phyloP scores from a whole-genome alignment of 2,797 vertebrate genomes.

The Hapalemur alaotrensis region DNA sequence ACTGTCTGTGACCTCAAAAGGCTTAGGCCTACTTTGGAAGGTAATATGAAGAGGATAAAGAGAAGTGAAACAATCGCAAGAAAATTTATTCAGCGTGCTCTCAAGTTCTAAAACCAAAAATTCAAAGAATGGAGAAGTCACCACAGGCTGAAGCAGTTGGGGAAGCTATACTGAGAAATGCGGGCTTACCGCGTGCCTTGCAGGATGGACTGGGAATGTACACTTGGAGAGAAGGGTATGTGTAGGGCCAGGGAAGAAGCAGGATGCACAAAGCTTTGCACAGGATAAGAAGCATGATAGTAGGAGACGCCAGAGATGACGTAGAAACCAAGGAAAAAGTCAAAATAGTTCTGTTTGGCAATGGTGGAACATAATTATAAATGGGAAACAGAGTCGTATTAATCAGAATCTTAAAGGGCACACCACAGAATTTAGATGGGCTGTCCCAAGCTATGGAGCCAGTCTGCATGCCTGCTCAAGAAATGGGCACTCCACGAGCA shows the following conservation, averaged over 20 bases:
- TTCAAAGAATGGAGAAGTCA: not conserved
- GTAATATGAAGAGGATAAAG: not conserved
- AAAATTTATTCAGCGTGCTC: not conserved
- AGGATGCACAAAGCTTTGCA: not conserved
- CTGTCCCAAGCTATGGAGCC: not conserved
- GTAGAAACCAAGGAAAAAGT: not conserved
- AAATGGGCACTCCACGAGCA: not conserved
- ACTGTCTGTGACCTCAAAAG: not conserved
- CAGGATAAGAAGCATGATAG: not conserved
- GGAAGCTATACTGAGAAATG: not conserved
- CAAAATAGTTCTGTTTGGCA: not conserved
- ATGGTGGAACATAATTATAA: not conserved
- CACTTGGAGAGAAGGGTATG: not conserved
- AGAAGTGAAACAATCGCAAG: not conserved
- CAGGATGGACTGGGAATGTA: not conserved
- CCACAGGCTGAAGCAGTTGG: not conserved
- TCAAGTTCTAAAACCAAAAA: slow-evolving; percentile 24
- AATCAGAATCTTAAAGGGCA: not conserved
- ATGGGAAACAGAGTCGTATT: not conserved
- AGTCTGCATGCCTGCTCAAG: not conserved
- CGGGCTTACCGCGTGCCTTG: not conserved
- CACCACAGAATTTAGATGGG: not conserved
- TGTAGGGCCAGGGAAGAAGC: not conserved
- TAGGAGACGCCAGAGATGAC: not conserved
- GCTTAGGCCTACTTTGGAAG: not conserved